Evolutionary conservation across 2,888 invertebrate genomes (phyloP).

Genomic region (Phasia obesa): DNA sequence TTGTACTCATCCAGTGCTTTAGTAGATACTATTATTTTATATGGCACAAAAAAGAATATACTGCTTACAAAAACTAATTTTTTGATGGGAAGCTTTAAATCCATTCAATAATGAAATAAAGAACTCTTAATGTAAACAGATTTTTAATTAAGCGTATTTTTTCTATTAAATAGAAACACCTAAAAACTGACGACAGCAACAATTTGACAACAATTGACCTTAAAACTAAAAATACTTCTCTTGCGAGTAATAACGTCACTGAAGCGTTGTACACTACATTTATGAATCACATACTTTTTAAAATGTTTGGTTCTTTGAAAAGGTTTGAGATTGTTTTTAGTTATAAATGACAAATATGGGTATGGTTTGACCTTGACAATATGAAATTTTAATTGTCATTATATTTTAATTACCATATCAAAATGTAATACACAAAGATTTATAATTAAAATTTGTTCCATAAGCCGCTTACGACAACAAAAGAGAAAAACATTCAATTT

Average conservation of each 20-base stretch:
- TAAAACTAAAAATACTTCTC: slow-evolving; percentile 19
- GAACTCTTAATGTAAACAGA: background rate
- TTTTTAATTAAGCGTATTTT: background rate
- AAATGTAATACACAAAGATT: background rate
- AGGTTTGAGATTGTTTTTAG: background rate
- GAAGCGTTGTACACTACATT: slow-evolving; percentile 51
- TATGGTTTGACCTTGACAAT: slow-evolving; percentile 63
- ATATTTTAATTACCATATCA: slow-evolving; percentile 58
- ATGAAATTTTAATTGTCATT: background rate
- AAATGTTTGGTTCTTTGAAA: background rate
- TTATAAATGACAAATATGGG: slow-evolving; percentile 28
- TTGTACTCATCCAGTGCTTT: background rate
- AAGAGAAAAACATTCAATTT: too few relatives aligned
- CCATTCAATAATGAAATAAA: too few relatives aligned
- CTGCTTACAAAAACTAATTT: too few relatives aligned
- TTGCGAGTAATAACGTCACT: slow-evolving; percentile 39
- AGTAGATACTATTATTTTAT: background rate
- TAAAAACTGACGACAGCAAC: slow-evolving; percentile 46
- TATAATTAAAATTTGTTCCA: background rate
- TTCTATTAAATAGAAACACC: background rate
- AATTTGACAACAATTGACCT: slow-evolving; percentile 46
- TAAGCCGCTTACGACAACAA: too few relatives aligned
- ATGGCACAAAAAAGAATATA: background rate
- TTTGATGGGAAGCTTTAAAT: too few relatives aligned
- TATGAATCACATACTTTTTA: background rate